These are phyloP conservation scores for Disparrhopalites patrizii DNA, from an alignment of 2,888 invertebrate genomes.

Conservation along the genomic window DNA sequence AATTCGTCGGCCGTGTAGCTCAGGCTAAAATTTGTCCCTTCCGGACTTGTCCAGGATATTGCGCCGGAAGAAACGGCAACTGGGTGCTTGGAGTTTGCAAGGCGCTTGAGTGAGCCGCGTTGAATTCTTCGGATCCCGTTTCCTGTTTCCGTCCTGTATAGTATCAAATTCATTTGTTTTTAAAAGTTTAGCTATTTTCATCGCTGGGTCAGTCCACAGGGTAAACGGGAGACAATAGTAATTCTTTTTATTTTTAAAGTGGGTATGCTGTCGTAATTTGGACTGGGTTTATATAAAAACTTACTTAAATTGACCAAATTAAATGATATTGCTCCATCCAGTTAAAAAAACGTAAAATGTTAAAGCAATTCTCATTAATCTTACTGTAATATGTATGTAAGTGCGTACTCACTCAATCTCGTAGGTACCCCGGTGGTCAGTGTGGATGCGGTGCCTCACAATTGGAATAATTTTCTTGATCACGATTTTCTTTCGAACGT, in stretches of 20 bases:
- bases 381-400: no score
- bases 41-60: conserved; percentile 9
- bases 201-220: no score
- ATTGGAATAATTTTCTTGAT: not conserved
- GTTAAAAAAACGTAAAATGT: no score
- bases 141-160: not conserved
- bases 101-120: not conserved
- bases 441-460: not conserved
- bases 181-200: no score
- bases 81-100: not conserved
- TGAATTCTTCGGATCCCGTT: not conserved
- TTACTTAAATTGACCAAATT: no score
- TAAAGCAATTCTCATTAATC: no score
- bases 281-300: no score
- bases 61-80: not conserved
- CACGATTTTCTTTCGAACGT: not conserved
- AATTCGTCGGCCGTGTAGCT: conserved; percentile 6
- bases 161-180: no score
- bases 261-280: no score
- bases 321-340: no score
- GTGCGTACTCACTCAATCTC: not conserved
- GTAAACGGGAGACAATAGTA: no score
- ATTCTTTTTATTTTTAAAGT: no score
- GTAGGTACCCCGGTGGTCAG: not conserved
- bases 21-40: not conserved